Evolutionary conservation across 2,888 invertebrate genomes (phyloP), one percentile per base, ranked within the genome.

Genomic region (Serripes groenlandicus): DNA sequence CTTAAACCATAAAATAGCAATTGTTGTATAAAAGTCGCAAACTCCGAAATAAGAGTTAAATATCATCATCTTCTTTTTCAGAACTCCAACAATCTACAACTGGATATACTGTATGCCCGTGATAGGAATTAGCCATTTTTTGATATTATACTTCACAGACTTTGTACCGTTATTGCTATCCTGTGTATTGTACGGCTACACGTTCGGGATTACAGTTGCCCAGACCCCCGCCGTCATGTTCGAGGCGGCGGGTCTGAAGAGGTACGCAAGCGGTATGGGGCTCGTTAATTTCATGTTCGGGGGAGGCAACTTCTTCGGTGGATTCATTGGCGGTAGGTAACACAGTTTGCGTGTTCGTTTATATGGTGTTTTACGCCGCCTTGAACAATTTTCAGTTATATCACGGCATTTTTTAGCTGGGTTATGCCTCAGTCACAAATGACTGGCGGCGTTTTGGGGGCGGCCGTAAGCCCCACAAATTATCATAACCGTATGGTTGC

Each of bases 221-320:
- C 84, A 81, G 56, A 78, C 75, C 35, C 84, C 84, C 26, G 78
- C 84, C 0, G 77, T 84, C 21, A 84, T 84, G 84, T 81, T 78
- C 34, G 84, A 81, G 60, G 84, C 84, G 30, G 73, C 78, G 64
- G 78, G 82, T 71, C n/a, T 82, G 21, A 56, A 78, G 49, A 70
- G 73, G 30, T 84, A 81, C n/a, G 78, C 84, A 2, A 71, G 75
- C 32, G 84, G 81, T 4, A 84, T 84, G 28, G 84, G 81, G 1
- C 32, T 84, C 5, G 58, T 84, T 68, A 84, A 84, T 34, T 35
- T 81, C 0, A 78, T 75, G 71, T 84, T 79, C 64, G 84, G 84
- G 15, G 34, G 75, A 7, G 84, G 84, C 1, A 81, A 75, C 23
- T 81, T 84, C 26, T 23, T 75, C 18, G 84, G 84, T 3, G 75